Base-by-base conservation (phyloP, 1,140 invertebrate genomes). In the Yoshiicerus persimilis region DNA sequence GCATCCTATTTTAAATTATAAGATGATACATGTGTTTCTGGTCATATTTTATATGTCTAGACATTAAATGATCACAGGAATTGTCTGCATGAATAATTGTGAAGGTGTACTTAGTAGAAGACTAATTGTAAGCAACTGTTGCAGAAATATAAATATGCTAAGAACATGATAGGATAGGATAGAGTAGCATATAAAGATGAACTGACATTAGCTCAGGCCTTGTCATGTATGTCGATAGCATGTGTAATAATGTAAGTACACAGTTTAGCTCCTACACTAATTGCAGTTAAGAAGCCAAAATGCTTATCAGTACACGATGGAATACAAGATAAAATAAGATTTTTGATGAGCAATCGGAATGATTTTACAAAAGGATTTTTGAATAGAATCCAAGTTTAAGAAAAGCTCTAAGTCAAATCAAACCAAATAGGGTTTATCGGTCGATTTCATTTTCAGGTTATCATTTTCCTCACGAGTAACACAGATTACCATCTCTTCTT, bases 361-460 rank as follows among this genome's bases (percentile, higher is more conserved):
- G 75, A 38, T 80, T 77, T 80, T 36, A 80, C 32, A 36, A 36
- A 32, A 36, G 75, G 32, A 36, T 80, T 80, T 80, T 80, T 80
- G 75, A 80, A 80, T 36, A 80, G 75, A 80, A 38, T 80, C 75
- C 75, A 80, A 80, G 34, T 80, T 80, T 23, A 38, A n/a, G 75
- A 34, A n/a, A 80, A 80, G 75, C 75, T 80, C 8, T n/a, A 34
- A 32, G 75, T 25, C 56, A 47, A 84, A 23, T 84, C 38, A 36
- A 80, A 80, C 41, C 32, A 88, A 88, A 88, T 62, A 89, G 80
- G 88, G 86, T 87, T 89, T 87, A 87, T 87, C 86, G 88, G 77
- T 89, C 88, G 86, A 89, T 89, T 89, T 89, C 88, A 75, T 87
- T 89, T 89, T 89, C 88, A 89, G 88, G 88, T 89, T 89, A 89